phyloP scores from a whole-genome alignment of 2,113 vertebrate genomes.

The Meleagris gallopavo region DNA sequence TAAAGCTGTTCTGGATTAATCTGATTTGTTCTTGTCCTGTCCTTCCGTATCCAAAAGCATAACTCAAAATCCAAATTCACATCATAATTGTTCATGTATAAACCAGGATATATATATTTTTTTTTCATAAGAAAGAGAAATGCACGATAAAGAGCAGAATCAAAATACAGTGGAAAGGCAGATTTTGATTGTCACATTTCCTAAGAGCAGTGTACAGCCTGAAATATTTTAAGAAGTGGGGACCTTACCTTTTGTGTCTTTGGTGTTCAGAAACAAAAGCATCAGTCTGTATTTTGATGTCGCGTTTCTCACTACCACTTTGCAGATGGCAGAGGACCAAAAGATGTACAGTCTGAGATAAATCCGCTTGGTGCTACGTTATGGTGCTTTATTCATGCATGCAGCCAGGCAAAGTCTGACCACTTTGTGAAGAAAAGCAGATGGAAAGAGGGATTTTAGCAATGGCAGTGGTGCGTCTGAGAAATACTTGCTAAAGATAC shows the following conservation, averaged over 20 bases:
- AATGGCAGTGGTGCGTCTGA: not conserved
- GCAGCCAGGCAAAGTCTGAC: not conserved
- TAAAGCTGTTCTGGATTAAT: not conserved
- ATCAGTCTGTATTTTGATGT: not conserved
- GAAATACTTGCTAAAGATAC: not conserved
- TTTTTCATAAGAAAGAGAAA: not conserved
- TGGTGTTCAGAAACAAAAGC: not conserved
- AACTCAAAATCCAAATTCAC: not conserved
- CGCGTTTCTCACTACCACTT: not conserved
- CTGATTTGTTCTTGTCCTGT: not conserved
- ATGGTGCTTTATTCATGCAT: not conserved
- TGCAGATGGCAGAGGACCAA: not conserved
- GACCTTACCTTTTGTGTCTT: slow-evolving; percentile 58
- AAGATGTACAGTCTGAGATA: not conserved
- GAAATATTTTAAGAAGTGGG: not conserved
- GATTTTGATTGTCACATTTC: not conserved
- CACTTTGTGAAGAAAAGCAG: not conserved
- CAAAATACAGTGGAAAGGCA: not conserved
- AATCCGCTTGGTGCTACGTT: not conserved
- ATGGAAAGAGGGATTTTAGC: not conserved
- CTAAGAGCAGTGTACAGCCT: not conserved
- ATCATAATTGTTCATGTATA: not conserved
- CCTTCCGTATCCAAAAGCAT: not conserved
- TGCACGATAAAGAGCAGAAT: not conserved
- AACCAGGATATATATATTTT: not conserved